Evolutionary conservation across 2,888 invertebrate genomes (phyloP), one percentile per base, ranked within the genome.

Genomic region (Cacoxenus indagator): DNA sequence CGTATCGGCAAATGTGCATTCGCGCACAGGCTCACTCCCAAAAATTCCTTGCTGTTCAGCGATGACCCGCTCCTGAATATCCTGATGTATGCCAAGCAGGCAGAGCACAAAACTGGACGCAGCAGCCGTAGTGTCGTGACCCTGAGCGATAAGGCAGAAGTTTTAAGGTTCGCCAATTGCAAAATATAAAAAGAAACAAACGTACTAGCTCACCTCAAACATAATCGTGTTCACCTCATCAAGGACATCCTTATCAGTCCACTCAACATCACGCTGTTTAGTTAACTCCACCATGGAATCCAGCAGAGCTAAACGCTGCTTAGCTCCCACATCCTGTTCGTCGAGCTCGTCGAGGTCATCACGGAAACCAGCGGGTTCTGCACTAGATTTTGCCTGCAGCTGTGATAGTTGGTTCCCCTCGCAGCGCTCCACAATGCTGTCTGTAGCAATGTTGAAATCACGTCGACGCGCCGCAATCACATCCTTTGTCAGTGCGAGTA

Each of bases 151-250:
- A 64, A 19, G 17, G n/a, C 9, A 24, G 3, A 45, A 62, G 5
- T 31, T 61, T 48, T n/a, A 17, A 17, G 14, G 48, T 14, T 43
- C 43, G 43, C 14, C 8, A 8, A 43, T 54, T 54, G 22, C 54
- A 2, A 55, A 55, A 2, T 14, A 55, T 24, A 9, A 17, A 59
- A 59, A 8, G 17, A 17, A n/a, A 59, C 17, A 61, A 31, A 9
- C 43, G 5, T 6, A 14, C 31, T 64, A 51, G 11, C 66, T 48
- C 67, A 77, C 78, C 91, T 96, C 93, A 86, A 95, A 94, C 95
- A 95, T 95, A 71, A 95, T 94, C 0, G 94, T 94, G 81, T 94
- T 93, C 0, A 94, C 94, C 89, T 95, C 94, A 86, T 95, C 94
- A 85, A 93, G 93, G 73, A 95, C 93, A 88, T 94, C 94, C 68